Base-by-base conservation (phyloP, 2,113 vertebrate species). In the Esox niger region DNA sequence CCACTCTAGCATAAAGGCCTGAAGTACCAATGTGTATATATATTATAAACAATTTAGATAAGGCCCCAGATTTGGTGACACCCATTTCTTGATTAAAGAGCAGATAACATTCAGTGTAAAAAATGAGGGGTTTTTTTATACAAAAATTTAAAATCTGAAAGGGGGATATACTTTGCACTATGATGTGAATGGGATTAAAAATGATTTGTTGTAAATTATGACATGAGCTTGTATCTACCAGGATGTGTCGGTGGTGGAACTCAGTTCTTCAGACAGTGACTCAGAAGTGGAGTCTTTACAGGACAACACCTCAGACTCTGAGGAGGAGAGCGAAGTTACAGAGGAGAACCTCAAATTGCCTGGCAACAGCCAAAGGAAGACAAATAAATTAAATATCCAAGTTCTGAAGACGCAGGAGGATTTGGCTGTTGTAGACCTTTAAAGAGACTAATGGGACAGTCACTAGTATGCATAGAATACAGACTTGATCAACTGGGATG, bases 241-340 rank as follows among this genome's bases (percentile, higher is more conserved):
- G 96, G 95, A 97, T 7, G 89, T 98, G 8, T 94, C 95, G 2
- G 64, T 98, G 56, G 92, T 97, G 82, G 94, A 97, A 79, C 86
- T 97, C 74, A 88, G 84, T 60, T 87, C 64, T 20, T 93, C 91
- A 0, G 90, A 89, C 17, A 21, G 47, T 8, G 35, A 38, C 35
- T 6, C 5, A 38, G 35, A 38, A 33, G 88, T 88, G 7, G 79
- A 83, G 33, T 57, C 70, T 6, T 61, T 83, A 0, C 75, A 89
- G 80, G 74, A 87, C 69, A 77, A 91, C 27, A 87, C 89, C 0
- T 92, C 89, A 0, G 92, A 91, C 43, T 88, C 76, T 0, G 91
- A 91, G 0, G 89, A 82, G 0, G 70, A 71, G 11, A 46, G 6
- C 0, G 62, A 66, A 59, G n/a, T 96, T 71, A 94, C 91, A 0